Base-by-base conservation (phyloP, 2,113 vertebrate species). In the Phaethon lepturus region DNA sequence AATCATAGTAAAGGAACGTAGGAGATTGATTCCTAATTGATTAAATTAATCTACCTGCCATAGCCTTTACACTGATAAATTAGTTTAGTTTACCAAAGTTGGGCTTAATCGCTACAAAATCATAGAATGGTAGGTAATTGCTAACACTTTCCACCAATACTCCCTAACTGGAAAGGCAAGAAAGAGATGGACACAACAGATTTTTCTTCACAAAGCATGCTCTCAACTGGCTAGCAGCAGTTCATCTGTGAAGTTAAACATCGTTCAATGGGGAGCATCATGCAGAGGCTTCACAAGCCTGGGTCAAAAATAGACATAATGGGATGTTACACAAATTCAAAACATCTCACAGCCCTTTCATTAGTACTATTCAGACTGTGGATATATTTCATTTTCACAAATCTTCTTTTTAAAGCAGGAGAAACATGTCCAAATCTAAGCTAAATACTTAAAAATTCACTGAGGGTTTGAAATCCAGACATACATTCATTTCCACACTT, bases 401-500 rank as follows among this genome's bases (percentile, higher is more conserved):
- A 44, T 12, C 45, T 45, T 6, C 31, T 74, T 45, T 88, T 62
- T 49, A 6, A 29, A 62, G 18, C 25, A 47, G 35, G 25, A 81
- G 23, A 83, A 96, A 64, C 56, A 72, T 29, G 8, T 22, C 26
- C 11, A 62, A 56, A 84, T 72, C 26, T 66, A 85, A 78, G 9
- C 64, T 81, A 72, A 91, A 91, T 81, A 82, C 88, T 72, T 86
- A 67, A 69, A 77, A 94, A 89, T 91, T 96, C 83, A 78, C 35
- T 16, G 26, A 52, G 33, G 53, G 17, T 85, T 96, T 93, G 26
- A 96, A 95, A 91, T 93, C 79, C 40, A 92, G 80, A 69, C 40
- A 60, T 49, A 66, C 26, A 90, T 93, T 91, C 77, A 82, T 58
- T 88, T 91, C 85, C 87, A 88, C 62, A 62, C 44, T 78, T 87